Base-by-base conservation (phyloP, 2,888 invertebrate species). In the Syritta pipiens region DNA sequence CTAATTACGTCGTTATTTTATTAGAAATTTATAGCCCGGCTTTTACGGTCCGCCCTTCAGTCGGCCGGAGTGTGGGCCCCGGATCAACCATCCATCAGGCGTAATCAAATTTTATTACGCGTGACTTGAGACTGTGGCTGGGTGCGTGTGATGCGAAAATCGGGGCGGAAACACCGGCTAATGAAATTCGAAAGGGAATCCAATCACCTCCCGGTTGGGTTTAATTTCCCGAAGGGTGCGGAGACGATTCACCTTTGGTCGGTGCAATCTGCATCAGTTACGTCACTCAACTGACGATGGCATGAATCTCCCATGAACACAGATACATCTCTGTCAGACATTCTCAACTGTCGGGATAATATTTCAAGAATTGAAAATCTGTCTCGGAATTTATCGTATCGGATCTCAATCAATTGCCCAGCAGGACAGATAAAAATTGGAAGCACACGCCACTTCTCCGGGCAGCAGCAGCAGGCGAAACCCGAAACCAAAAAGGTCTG, bases 341-440 rank as follows among this genome's bases (percentile, higher is more conserved):
- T 42, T 65, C 42, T 42, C 63, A 63, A 63, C 20, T 49, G 19
- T 49, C 20, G 7, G 17, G 14, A 44, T 53, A 32, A 53, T 53
- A 65, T 53, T 65, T 53, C 44, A 51, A 42, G 53, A 65, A 65
- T 30, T 65, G 63, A 65, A 44, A 65, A 65, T 53, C 44, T 17
- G 42, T 20, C 32, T 10, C 9, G 28, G 30, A 10, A 44, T 30
- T 44, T 10, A 24, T n/a, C 3, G 22, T 35, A 42, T 30, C 24
- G 32, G 19, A 9, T 10, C 42, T 26, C 24, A 44, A 53, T 65
- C 65, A 53, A 53, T 42, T 22, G 42, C 46, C 53, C 51, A 20
- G 44, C n/a, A 22, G 22, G 44, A 44, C 53, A 7, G 37, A 65
- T 53, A 53, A 44, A 53, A 65, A 53, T 53, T 42, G 30, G 14